A percentile compares a stretch with the other conserved stretches of the same genome.
Evolutionary conservation across 2,888 invertebrate genomes (phyloP).

Genomic region (Harpalus rufipes): DNA sequence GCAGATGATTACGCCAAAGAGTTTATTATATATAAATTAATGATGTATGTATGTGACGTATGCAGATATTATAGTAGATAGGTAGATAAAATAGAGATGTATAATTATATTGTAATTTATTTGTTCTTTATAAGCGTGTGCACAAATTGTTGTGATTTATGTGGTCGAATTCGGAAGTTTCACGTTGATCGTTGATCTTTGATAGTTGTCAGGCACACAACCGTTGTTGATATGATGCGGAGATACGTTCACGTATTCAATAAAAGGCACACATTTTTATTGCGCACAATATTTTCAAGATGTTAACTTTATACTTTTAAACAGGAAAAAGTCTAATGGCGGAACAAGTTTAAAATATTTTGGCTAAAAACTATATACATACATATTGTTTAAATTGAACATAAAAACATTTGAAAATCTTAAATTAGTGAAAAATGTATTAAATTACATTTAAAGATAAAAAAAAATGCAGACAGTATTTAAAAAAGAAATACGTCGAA

Average conservation of each 20-base stretch:
- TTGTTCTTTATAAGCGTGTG: conserved; percentile 60
- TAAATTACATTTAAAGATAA: too few relatives aligned
- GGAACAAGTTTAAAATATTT: neutral
- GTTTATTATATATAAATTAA: conserved; percentile 61
- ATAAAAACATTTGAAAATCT: too few relatives aligned
- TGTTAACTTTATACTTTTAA: neutral
- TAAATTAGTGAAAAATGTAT: too few relatives aligned
- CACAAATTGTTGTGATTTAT: conserved; percentile 56
- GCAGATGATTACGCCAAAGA: conserved; percentile 62
- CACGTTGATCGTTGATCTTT: conserved; percentile 33
- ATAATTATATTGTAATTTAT: conserved; percentile 60
- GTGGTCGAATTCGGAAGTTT: conserved; percentile 41
- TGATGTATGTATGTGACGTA: conserved; percentile 57
- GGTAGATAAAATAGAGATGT: conserved; percentile 55
- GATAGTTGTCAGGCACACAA: conserved; percentile 49
- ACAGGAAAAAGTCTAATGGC: neutral
- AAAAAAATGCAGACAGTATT: too few relatives aligned
- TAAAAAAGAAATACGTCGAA: too few relatives aligned
- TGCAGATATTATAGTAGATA: conserved; percentile 60
- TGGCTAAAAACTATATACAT: too few relatives aligned
- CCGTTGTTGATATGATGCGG: neutral
- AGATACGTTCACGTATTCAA: neutral
- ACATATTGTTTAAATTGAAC: too few relatives aligned
- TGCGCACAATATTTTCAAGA: neutral
- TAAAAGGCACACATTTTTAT: neutral